A percentile compares a stretch with the other conserved stretches of the same genome.
phyloP scores from a whole-genome alignment of 2,797 vertebrate species.

The Melanotaenia pygmaea region DNA sequence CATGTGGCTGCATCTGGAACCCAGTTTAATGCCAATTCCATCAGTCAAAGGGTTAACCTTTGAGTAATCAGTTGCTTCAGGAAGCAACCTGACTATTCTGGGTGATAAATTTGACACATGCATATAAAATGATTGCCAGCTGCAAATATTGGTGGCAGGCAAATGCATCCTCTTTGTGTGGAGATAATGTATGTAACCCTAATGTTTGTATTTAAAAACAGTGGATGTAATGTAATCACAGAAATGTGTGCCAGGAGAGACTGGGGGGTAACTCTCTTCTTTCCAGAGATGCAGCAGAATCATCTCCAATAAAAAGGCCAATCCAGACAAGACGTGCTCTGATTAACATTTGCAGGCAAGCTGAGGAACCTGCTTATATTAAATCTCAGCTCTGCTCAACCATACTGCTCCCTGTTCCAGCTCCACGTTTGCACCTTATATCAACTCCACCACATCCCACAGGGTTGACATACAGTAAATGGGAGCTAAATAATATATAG shows the following conservation, averaged over 20 bases:
- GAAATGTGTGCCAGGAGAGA: constrained; percentile 6
- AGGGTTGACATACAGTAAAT: constrained; percentile 9
- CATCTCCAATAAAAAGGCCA: constrained; percentile 1
- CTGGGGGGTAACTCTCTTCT: constrained; percentile 8
- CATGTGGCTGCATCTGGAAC: constrained; percentile 31
- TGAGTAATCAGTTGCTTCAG: constrained; percentile 5
- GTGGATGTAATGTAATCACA: constrained; percentile 19
- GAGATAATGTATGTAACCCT: constrained; percentile 14
- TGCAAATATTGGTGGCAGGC: constrained; percentile 2
- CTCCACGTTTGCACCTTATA: background rate
- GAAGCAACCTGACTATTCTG: background rate
- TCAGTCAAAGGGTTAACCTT: constrained; percentile 13
- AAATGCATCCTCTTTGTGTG: background rate
- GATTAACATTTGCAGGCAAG: constrained; percentile 35
- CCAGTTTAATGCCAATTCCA: constrained; percentile 33
- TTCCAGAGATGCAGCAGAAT: constrained; percentile 12
- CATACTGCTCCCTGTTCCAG: background rate
- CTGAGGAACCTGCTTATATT: constrained; percentile 2
- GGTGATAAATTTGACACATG: constrained; percentile 17
- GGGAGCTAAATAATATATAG: background rate
- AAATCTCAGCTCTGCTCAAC: constrained; percentile 7
- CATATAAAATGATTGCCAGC: constrained; percentile 3
- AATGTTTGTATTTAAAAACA: constrained; percentile 13
- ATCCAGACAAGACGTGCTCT: constrained; percentile 18
- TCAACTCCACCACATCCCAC: constrained; percentile 11